A percentile compares a stretch with the other conserved stretches of the same genome.
phyloP scores from a whole-genome alignment of 53 echinoderm and acorn worm genomes.

The Crossaster papposus region DNA sequence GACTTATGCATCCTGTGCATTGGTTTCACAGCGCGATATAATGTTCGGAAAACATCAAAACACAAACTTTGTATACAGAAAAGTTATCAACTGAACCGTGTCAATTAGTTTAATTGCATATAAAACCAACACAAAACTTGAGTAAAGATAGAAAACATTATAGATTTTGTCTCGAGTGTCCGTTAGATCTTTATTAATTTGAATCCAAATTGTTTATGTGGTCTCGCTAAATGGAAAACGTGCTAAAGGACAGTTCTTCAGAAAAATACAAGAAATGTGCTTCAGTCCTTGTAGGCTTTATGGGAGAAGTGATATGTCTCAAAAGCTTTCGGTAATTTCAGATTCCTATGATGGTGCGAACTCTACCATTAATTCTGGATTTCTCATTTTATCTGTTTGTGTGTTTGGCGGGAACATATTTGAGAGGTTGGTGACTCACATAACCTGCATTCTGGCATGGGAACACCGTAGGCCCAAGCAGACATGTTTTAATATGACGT shows the following conservation, averaged over 20 bases:
- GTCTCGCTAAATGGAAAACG: neutral
- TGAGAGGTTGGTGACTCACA: conserved; percentile 45
- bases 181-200: too few species aligned
- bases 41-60: too few species aligned
- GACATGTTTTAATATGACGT: conserved; percentile 61
- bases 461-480: conserved; percentile 4
- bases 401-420: conserved; percentile 7
- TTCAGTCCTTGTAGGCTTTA: neutral
- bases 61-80: too few species aligned
- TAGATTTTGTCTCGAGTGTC: too few species aligned
- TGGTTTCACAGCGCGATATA: too few species aligned
- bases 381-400: neutral
- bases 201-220: too few species aligned
- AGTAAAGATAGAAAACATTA: too few species aligned
- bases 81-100: too few species aligned
- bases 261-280: neutral
- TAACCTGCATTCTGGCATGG: conserved; percentile 25
- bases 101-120: too few species aligned
- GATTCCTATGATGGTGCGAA: conserved; percentile 36
- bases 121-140: too few species aligned
- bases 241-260: neutral
- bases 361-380: conserved; percentile 20
- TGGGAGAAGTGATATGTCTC: neutral
- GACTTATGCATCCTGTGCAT: neutral
- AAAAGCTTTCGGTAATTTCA: neutral